These are phyloP conservation scores for Diphyllodes magnificus DNA, from an alignment of 2,113 vertebrate species.

Conservation along the genomic window DNA sequence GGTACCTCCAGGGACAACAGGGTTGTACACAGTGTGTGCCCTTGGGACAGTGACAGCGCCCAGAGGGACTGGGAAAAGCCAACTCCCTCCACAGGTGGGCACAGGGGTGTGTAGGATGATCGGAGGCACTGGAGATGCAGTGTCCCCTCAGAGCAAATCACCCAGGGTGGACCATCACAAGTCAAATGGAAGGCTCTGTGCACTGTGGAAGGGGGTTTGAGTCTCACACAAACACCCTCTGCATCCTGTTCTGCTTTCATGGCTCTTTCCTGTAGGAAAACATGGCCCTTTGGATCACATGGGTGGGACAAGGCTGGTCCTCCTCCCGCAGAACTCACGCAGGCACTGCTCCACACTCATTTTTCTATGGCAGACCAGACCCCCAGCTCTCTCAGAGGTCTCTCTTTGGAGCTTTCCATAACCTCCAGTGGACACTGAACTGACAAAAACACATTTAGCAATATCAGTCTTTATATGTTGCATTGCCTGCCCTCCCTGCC, in stretches of 20 bases:
- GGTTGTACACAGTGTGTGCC: accelerated
- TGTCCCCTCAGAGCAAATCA: background rate
- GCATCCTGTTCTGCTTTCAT: background rate
- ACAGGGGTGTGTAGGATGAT: background rate
- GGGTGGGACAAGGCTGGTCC: background rate
- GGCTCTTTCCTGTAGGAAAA: background rate
- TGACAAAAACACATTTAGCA: background rate
- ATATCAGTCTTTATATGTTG: background rate
- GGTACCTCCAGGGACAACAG: accelerated
- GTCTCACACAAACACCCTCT: background rate
- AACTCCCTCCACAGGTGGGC: background rate
- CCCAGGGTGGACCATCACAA: accelerated
- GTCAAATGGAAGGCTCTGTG: background rate
- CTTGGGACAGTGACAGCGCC: background rate
- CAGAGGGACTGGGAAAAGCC: background rate
- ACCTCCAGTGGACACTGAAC: background rate
- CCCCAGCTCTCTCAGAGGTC: background rate
- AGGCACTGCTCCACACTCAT: background rate
- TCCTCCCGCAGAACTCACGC: background rate
- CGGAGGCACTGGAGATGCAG: background rate
- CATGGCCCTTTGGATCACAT: background rate
- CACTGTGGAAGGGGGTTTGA: background rate
- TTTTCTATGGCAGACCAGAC: background rate
- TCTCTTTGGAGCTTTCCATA: background rate
- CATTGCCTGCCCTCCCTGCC: background rate